Evolutionary conservation across 2,797 vertebrate genomes (phyloP).

Genomic region (Gastrophryne carolinensis): DNA sequence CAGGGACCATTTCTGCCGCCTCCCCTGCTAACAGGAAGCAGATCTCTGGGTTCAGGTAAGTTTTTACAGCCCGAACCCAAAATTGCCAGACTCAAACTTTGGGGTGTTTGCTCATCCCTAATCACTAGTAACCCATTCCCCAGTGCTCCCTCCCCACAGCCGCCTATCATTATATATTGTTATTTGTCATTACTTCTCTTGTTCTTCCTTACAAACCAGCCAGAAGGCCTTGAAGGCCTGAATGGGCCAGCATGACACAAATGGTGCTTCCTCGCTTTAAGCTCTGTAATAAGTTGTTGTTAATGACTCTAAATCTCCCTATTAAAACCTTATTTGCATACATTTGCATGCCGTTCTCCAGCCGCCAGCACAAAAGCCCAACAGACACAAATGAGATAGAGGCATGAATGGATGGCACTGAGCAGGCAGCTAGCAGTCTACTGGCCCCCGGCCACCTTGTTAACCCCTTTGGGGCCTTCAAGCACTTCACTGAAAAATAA

Average conservation of each 20-base stretch:
- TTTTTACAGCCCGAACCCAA: too few species aligned
- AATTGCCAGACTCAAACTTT: too few species aligned
- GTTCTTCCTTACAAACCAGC: background rate
- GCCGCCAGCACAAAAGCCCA: background rate
- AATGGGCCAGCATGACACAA: background rate
- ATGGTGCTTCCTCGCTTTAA: background rate
- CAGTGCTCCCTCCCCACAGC: too few species aligned
- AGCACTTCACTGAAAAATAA: too few species aligned
- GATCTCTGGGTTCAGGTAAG: too few species aligned
- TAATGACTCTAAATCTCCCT: constrained; percentile 42
- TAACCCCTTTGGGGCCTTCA: background rate
- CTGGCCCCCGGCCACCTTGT: background rate
- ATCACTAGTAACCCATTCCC: too few species aligned
- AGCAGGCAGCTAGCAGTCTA: background rate
- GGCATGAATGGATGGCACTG: constrained; percentile 2
- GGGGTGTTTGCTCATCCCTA: too few species aligned
- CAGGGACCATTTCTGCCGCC: too few species aligned
- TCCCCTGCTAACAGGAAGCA: too few species aligned
- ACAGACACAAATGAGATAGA: background rate
- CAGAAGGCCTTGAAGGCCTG: background rate
- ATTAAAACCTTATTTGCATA: constrained; percentile 34
- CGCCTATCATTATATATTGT: too few species aligned
- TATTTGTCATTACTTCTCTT: background rate
- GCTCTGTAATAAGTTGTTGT: constrained; percentile 12
- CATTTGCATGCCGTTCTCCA: constrained; percentile 32